Base-by-base conservation (phyloP, 2,797 vertebrate species). In the Rhinella marina region DNA sequence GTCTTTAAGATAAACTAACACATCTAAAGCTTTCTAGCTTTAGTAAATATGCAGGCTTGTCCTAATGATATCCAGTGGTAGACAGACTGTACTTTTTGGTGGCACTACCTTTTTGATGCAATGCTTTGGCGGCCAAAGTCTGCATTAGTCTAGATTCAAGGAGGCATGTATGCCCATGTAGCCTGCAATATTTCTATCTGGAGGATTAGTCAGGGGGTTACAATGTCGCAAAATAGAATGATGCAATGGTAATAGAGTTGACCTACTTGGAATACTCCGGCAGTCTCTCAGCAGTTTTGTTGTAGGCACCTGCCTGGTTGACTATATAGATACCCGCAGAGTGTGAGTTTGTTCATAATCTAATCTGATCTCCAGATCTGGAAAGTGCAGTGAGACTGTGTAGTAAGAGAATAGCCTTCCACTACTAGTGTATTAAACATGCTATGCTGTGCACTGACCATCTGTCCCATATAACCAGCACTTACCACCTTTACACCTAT, bases 1-100 rank as follows among this genome's bases (percentile, higher is more conserved):
- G 59, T 87, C 82, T 72, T 52, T 81, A 70, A 70, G 41, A 41
- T 48, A 54, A 82, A 82, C 78, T 82, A 75, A 62, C 52, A 82
- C 5, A 87, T 64, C 54, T 81, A 68, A 77, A 85, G 41, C 76
- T 72, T 85, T 85, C 41, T 6, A 64, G 19, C 70, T 61, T 19
- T 8, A 41, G 41, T 32, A 32, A 32, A 8, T 1, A 16, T 79
- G 41, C 1, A 66, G 17, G 12, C 62, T 52, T 4, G 1, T 62
- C 3, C 23, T 62, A 75, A 61, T 14, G 59, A 17, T 54, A n/a
- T 50, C 14, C 32, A 76, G 32, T 62, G 9, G 17, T 48, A 4
- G 29, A n/a, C 23, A 61, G 9, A 17, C 17, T 41, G 41, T 41
- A 21, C 7, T 19, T 6, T 21, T 59, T 59, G 12, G 54, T 13